phyloP scores from a whole-genome alignment of 2,113 vertebrate species.

The Forbesichthys agassizii region DNA sequence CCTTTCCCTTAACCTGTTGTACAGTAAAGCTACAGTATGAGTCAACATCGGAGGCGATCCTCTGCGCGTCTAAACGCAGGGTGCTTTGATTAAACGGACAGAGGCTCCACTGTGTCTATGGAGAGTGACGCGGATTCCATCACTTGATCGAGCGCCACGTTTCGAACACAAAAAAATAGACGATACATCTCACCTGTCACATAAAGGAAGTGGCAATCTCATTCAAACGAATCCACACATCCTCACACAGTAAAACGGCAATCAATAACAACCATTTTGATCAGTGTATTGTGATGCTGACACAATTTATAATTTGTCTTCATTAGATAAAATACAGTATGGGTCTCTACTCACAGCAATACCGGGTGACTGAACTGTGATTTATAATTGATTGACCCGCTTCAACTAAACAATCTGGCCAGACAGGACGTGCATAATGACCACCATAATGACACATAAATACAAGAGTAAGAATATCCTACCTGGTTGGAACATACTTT shows the following conservation, averaged over 20 bases:
- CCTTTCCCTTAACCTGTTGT: too few species aligned
- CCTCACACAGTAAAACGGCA: conserved; percentile 14
- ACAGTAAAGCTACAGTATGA: too few species aligned
- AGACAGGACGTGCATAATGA: conserved; percentile 2
- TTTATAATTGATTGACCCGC: conserved; percentile 21
- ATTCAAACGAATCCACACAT: conserved; percentile 4
- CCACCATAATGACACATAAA: conserved; percentile 11
- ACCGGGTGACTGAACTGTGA: conserved; percentile 6
- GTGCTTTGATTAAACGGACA: too few species aligned
- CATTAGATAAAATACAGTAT: not conserved
- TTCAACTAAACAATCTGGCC: conserved; percentile 17
- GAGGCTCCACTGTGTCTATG: too few species aligned
- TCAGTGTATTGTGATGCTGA: not conserved
- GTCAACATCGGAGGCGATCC: too few species aligned
- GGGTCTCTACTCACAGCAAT: not conserved
- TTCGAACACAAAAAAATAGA: conserved; percentile 43
- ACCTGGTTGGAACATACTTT: conserved; percentile 99
- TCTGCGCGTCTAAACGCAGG: too few species aligned
- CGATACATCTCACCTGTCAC: not conserved
- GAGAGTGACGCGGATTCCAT: conserved; percentile 8
- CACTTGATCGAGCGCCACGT: conserved; percentile 34
- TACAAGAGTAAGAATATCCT: conserved; percentile 58
- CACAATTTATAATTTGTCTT: not conserved
- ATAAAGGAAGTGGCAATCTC: not conserved
- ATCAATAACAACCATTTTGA: not conserved